phyloP scores from a whole-genome alignment of 2,797 vertebrate genomes.

The Allobates femoralis region DNA sequence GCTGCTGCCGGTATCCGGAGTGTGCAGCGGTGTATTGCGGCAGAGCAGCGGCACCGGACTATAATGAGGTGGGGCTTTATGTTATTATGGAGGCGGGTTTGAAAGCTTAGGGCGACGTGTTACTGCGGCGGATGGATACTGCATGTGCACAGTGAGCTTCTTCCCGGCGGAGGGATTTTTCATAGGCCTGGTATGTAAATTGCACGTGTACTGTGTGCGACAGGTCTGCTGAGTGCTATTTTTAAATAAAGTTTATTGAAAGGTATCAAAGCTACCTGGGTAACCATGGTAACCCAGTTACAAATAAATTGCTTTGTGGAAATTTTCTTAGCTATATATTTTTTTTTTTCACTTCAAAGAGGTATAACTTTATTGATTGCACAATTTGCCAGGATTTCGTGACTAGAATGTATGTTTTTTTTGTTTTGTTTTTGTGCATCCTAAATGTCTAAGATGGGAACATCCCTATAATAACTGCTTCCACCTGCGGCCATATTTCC shows the following conservation, averaged over 20 bases:
- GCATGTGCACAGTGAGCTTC: no score
- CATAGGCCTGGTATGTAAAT: neutral
- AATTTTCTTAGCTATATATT: no score
- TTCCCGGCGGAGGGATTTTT: no score
- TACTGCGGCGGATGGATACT: neutral
- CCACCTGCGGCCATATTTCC: no score
- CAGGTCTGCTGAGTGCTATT: neutral
- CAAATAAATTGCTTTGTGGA: no score
- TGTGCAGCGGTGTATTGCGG: neutral
- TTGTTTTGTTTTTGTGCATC: no score
- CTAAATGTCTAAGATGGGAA: no score
- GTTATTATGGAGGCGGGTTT: neutral
- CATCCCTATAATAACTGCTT: no score
- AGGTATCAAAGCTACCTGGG: neutral
- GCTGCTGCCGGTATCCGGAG: neutral
- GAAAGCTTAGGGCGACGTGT: neutral
- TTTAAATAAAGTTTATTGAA: conserved; percentile 22
- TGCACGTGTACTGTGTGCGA: neutral
- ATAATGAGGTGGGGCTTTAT: neutral
- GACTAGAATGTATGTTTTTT: no score
- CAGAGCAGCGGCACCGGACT: neutral
- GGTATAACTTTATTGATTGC: no score
- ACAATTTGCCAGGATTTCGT: no score
- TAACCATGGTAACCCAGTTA: neutral
- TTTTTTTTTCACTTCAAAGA: no score